Base-by-base conservation (phyloP, 37 sponge, comb jelly and placozoan genomes). In the Agelas oroides region DNA sequence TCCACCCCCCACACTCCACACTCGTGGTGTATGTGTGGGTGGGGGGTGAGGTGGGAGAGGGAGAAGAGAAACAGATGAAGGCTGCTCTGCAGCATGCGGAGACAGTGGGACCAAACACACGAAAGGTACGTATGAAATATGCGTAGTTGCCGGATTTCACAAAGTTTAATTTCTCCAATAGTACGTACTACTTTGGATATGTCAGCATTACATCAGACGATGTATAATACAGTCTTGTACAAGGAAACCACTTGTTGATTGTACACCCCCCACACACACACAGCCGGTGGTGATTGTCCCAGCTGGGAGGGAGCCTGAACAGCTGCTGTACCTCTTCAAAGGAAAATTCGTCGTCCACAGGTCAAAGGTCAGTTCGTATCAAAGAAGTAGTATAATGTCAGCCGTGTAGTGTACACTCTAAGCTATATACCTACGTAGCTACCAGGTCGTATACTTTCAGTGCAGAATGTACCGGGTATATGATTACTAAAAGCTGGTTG, bases 261-360 rank as follows among this genome's bases (percentile, higher is more conserved):
- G n/a, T n/a, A n/a, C 27, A 5, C 24, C 25, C 55, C 28, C 52
- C 53, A 41, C 53, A 72, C 30, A 37, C 59, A 0, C 65, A 5
- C 27, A 67, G 67, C 73, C 71, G 24, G n/a, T 78, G 54, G 75
- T 85, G 71, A 80, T 89, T 36, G 76, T 93, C 18, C 89, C 93
- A 21, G 76, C 84, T 57, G 86, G 86, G 5, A 59, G 53, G 53
- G 93, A 93, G 32, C 62, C 86, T 20, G 81, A 62, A 28, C 75
- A 80, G 71, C 83, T 85, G 27, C 82, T 93, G 19, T 79, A 76
- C 70, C 18, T 93, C 27, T 93, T 88, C 83, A 88, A 88, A 60
- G 93, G 89, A 41, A 88, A 88, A 32, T 75, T 76, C 73, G 68
- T 93, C 14, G 65, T 93, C 13, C 86, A 85, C 55, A 76, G 70